Conservation (phyloP, 2,113 vertebrate species). For the Menura novaehollandiae region DNA sequence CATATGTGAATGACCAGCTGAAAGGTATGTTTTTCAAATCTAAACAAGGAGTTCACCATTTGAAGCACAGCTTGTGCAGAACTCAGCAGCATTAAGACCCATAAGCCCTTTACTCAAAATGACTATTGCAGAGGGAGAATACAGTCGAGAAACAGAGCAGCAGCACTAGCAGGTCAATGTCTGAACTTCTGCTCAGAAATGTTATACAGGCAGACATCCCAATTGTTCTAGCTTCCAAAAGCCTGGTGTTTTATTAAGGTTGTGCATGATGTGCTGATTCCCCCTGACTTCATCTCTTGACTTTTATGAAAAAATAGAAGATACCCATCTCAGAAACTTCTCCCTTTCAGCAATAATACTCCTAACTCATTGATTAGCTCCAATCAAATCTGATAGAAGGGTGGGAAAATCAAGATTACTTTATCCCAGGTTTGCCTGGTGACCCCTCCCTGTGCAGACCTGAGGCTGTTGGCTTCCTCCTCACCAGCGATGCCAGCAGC, state of each 20-base stretch:
- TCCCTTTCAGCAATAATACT: background rate
- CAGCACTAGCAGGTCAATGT: background rate
- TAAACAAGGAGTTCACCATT: background rate
- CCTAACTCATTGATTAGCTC: background rate
- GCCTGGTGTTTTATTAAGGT: background rate
- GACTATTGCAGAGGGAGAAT: background rate
- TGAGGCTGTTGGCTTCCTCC: background rate
- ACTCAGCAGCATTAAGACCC: background rate
- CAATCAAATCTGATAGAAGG: background rate
- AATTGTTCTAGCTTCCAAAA: background rate
- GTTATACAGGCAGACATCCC: background rate
- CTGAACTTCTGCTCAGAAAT: background rate
- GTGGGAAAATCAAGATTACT: background rate
- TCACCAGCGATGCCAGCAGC: accelerated
- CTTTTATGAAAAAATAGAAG: background rate
- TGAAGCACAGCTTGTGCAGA: background rate
- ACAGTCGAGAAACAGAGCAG: background rate
- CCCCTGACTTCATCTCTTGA: accelerated
- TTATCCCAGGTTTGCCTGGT: background rate
- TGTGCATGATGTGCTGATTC: background rate
- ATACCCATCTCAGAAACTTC: background rate
- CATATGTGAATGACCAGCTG: background rate
- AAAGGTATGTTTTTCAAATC: background rate
- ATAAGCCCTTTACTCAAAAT: background rate
- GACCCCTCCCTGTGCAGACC: background rate